phyloP scores from a whole-genome alignment of 2,888 invertebrate species.

The Drosophila paracracens region DNA sequence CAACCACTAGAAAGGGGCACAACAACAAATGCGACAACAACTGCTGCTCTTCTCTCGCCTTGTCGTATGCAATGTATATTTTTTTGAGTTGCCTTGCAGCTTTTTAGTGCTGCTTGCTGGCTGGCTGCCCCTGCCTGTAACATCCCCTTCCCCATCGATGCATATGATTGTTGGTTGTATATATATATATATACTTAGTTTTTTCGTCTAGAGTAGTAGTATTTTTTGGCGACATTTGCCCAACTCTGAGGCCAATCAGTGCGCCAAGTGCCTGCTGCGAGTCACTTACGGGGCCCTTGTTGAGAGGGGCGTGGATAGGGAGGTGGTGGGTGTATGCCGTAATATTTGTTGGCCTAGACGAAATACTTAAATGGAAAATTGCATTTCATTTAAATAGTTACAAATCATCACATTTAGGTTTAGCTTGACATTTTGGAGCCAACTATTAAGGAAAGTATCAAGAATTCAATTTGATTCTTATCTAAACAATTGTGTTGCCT shows the following conservation, averaged over 20 bases:
- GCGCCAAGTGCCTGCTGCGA: constrained; percentile 38
- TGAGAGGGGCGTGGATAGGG: constrained; percentile 22
- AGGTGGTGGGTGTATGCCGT: not conserved
- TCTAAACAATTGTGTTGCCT: not conserved
- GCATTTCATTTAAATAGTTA: not conserved
- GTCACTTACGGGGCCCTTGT: not conserved
- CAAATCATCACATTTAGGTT: not conserved
- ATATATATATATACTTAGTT: not conserved
- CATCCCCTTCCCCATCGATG: not conserved
- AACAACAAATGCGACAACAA: not conserved
- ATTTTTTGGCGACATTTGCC: constrained; percentile 41
- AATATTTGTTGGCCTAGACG: not conserved
- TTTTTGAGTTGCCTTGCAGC: constrained; percentile 34
- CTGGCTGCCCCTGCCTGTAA: not conserved
- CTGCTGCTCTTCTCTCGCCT: constrained; percentile 30
- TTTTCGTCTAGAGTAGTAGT: constrained; percentile 17
- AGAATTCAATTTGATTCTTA: not conserved
- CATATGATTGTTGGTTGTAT: constrained; percentile 22
- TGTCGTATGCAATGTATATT: constrained; percentile 40
- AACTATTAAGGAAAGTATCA: not conserved
- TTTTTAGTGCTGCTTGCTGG: constrained; percentile 50
- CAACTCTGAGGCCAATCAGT: constrained; percentile 55
- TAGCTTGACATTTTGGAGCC: not conserved
- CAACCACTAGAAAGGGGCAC: not conserved
- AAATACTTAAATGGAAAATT: not conserved